Evolutionary conservation across 1,140 invertebrate genomes (phyloP).

Genomic region (Bemisia tabaci): DNA sequence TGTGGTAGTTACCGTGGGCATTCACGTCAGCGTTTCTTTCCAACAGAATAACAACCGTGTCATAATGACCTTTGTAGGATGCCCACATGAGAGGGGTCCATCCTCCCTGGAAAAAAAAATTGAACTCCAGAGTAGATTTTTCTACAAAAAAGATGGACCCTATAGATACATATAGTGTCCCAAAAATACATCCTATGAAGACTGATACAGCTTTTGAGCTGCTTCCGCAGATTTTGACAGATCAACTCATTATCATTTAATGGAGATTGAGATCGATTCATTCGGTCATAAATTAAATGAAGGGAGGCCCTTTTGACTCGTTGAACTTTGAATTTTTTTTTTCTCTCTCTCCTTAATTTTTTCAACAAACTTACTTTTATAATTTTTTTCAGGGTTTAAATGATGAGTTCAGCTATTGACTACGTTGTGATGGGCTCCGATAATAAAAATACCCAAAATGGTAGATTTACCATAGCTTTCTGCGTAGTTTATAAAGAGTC

Average conservation of each 20-base stretch:
- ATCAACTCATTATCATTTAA: not conserved
- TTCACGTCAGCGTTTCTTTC: constrained; percentile 85
- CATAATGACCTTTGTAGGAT: constrained; percentile 76
- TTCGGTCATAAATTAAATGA: not conserved
- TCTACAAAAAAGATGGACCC: not conserved
- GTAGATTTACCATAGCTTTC: no score
- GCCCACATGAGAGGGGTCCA: constrained; percentile 98
- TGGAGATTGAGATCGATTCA: not conserved
- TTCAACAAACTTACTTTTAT: no score
- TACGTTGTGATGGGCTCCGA: no score
- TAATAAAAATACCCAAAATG: no score
- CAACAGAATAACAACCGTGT: constrained; percentile 66
- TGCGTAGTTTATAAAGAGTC: no score
- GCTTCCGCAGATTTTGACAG: not conserved
- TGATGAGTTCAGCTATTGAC: no score
- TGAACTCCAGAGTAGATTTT: constrained; percentile 22
- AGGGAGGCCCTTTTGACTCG: no score
- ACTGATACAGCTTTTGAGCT: not conserved
- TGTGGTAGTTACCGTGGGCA: constrained; percentile 90
- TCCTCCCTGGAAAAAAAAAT: constrained; percentile 52
- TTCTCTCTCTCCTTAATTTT: no score
- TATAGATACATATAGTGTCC: not conserved
- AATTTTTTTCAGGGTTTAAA: no score
- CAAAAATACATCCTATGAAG: not conserved
- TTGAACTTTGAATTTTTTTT: no score